Evolutionary conservation across 2,113 vertebrate genomes (phyloP).

Genomic region (Spermophilus dauricus): DNA sequence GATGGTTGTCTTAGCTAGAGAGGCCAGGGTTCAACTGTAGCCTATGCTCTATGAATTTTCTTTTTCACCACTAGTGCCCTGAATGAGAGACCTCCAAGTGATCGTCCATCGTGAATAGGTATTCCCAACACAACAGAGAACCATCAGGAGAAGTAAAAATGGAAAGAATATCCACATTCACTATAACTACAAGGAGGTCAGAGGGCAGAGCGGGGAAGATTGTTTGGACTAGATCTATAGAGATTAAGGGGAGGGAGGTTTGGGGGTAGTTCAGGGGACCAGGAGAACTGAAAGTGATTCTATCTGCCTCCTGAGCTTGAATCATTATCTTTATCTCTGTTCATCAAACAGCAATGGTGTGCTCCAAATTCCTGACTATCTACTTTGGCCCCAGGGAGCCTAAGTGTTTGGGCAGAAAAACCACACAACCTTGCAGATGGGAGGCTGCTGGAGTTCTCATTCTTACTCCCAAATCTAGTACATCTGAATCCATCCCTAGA

Average conservation of each 20-base stretch:
- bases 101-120: not conserved
- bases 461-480: not conserved
- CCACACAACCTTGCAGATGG: not conserved
- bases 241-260: not conserved
- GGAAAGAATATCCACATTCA: not conserved
- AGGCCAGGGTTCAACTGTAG: not conserved
- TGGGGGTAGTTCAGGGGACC: not conserved
- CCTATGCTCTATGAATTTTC: not conserved
- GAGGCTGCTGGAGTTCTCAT: not conserved
- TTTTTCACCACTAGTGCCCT: not conserved
- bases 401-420: constrained; percentile 16
- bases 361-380: not conserved
- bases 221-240: not conserved
- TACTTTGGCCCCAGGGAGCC: not conserved
- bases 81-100: not conserved
- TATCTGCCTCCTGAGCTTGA: not conserved
- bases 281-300: not conserved
- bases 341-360: not conserved
- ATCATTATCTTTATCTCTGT: not conserved
- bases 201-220: not conserved
- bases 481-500: not conserved
- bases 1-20: not conserved
- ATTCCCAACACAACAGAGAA: not conserved
- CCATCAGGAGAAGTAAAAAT: not conserved
- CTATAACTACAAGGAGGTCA: not conserved